Conservation (phyloP, 2,888 invertebrate genomes). For the Mimas tiliae region DNA sequence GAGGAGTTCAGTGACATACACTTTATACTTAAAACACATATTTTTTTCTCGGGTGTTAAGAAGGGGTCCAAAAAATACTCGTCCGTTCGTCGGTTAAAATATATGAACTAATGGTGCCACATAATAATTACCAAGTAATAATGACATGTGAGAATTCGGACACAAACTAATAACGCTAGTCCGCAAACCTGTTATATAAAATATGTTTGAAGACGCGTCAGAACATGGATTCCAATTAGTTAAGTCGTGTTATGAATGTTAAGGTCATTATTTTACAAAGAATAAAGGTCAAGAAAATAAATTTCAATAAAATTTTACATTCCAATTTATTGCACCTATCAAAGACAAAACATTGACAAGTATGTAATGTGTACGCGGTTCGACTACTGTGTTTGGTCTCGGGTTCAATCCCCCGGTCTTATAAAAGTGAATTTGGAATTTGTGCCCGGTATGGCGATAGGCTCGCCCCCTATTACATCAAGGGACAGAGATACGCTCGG, state of each 20-base stretch:
- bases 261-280: slow-evolving; percentile 11
- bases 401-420: no score
- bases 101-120: not conserved
- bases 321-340: not conserved
- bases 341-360: not conserved
- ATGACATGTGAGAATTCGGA: not conserved
- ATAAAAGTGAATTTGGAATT: no score
- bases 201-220: slow-evolving; percentile 9
- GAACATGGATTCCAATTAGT: slow-evolving; percentile 2
- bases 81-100: no score
- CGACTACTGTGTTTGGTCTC: no score
- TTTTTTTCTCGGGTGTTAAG: no score
- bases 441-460: no score
- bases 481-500: no score
- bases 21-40: no score
- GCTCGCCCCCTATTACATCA: no score
- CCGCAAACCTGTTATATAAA: slow-evolving; percentile 12
- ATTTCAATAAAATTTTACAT: not conserved
- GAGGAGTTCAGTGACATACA: no score
- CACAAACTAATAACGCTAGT: not conserved
- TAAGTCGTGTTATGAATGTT: slow-evolving; percentile 17
- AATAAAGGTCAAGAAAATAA: slow-evolving; percentile 11
- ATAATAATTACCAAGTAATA: not conserved
- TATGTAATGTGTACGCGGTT: no score
- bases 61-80: no score